phyloP scores from a whole-genome alignment of 2,888 invertebrate genomes.

The Xestia ashworthii region DNA sequence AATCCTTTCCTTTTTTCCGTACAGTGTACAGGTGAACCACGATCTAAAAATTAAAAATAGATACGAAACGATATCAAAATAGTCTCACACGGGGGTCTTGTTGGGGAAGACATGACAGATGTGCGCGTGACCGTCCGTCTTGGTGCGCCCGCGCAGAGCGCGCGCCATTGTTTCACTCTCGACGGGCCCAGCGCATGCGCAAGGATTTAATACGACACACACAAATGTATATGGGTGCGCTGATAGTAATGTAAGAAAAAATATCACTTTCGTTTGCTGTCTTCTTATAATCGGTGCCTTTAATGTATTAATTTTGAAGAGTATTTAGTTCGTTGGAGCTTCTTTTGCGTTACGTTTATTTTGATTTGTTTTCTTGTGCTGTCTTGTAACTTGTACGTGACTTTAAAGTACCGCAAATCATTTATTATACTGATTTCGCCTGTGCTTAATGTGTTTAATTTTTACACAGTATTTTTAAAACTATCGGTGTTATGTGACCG shows the following conservation, averaged over 20 bases:
- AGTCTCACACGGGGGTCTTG: constrained; percentile 73
- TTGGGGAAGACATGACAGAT: constrained; percentile 73
- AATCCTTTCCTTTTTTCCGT: neutral
- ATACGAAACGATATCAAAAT: constrained; percentile 58
- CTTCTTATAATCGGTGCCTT: constrained; percentile 44
- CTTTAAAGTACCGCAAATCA: neutral
- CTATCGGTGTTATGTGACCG: too few relatives aligned
- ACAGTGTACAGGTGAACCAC: constrained; percentile 14
- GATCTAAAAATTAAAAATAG: constrained; percentile 52
- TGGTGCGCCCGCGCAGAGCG: constrained; percentile 54
- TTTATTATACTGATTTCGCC: too few relatives aligned
- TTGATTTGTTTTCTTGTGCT: neutral
- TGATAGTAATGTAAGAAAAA: constrained; percentile 67
- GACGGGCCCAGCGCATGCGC: constrained; percentile 65
- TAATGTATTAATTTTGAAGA: constrained; percentile 45
- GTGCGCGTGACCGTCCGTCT: constrained; percentile 74
- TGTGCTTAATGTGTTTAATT: too few relatives aligned
- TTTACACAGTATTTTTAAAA: too few relatives aligned
- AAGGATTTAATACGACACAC: constrained; percentile 70
- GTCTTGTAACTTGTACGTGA: neutral
- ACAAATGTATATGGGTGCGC: constrained; percentile 66
- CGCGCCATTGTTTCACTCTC: constrained; percentile 74
- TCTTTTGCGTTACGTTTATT: neutral
- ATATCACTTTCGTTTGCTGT: constrained; percentile 62
- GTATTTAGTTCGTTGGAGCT: neutral